Base-by-base conservation (phyloP, 2,888 invertebrate species). In the Leuctra nigra region DNA sequence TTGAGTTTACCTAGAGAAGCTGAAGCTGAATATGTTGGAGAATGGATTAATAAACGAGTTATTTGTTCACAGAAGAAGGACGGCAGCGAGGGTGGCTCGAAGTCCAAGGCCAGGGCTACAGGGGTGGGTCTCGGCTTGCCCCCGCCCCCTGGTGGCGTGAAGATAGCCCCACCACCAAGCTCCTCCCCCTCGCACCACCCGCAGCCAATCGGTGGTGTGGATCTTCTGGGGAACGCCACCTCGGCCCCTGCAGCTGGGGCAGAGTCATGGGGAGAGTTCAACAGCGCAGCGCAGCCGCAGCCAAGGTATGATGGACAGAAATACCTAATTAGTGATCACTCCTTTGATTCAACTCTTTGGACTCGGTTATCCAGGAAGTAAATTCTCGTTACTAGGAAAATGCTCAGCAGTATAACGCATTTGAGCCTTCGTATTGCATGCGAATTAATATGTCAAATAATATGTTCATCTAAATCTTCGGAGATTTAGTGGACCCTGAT, bases 1-100 rank as follows among this genome's bases (percentile, higher is more conserved):
- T n/a, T n/a, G n/a, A n/a, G n/a, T n/a, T n/a, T n/a, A n/a, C n/a
- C n/a, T n/a, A n/a, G n/a, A n/a, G n/a, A n/a, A n/a, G n/a, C n/a
- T n/a, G n/a, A n/a, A n/a, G n/a, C n/a, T n/a, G n/a, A n/a, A n/a
- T n/a, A n/a, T n/a, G n/a, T n/a, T n/a, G n/a, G n/a, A n/a, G n/a
- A n/a, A n/a, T n/a, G n/a, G n/a, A n/a, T n/a, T n/a, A n/a, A n/a
- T n/a, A n/a, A n/a, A n/a, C n/a, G n/a, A n/a, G n/a, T n/a, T n/a
- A n/a, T n/a, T n/a, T n/a, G n/a, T n/a, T n/a, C n/a, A n/a, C 68
- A 91, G 91, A 92, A 92, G 78, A 92, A 91, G 72, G 92, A 92
- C 73, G 91, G 91, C 20, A 82, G 81, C 53, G 91, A 92, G 68
- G 79, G 77, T 36, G 67, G 80, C 44, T 80, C 83, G 58, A 84